Base-by-base conservation (phyloP, 2,797 vertebrate species). In the Atherinosoma microstoma region DNA sequence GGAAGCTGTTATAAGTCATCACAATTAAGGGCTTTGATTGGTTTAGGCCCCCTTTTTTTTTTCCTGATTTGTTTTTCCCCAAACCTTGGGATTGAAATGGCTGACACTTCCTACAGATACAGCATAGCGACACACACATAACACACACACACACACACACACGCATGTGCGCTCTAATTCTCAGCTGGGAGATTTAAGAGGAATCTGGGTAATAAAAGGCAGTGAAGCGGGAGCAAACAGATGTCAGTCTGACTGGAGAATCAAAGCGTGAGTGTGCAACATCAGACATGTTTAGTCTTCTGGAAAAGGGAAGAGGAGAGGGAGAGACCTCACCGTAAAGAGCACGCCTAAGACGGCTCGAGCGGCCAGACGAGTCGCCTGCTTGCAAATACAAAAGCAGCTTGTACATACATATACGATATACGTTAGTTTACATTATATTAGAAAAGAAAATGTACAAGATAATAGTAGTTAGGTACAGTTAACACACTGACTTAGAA, bases 21-120 rank as follows among this genome's bases (percentile, higher is more conserved):
- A 80, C 72, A 75, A 78, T 82, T 70, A 76, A 83, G 87, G 84
- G 84, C 80, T 84, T 63, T 85, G 79, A 88, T 86, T 84, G 70
- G 70, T 85, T 86, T 64, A 81, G 64, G 80, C 77, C 84, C 83
- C 65, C 82, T 74, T 73, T 27, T 58, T 47, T 82, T 89, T 82
- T 89, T 92, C 87, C 89, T 93, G 89, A 87, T 87, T 51, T 51
- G n/a, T 22, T 79, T 82, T 62, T 76, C 84, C 90, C 90, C 90
- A 82, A 79, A 80, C 57, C 4, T 60, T 84, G 89, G 87, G 89
- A 90, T 86, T 78, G 66, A 90, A 90, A 95, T 94, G 94, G 94
- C 95, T 95, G 91, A 93, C 90, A 81, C 90, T 93, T 95, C 95
- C 94, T 92, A 95, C 90, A 90, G 75, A 92, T 85, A 93, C 82